phyloP scores from a whole-genome alignment of 2,888 invertebrate species.

The Oxytorus armatus region DNA sequence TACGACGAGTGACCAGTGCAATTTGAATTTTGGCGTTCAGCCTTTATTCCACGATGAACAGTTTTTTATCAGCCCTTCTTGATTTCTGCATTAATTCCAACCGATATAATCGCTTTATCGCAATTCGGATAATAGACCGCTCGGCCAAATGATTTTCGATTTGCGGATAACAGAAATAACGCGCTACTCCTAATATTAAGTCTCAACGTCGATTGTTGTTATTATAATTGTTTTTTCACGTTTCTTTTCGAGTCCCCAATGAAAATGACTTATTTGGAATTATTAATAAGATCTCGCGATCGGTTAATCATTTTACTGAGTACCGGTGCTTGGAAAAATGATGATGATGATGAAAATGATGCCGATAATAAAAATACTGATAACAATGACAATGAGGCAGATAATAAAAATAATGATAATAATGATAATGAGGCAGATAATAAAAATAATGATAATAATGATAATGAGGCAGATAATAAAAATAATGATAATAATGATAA shows the following conservation, averaged over 20 bases:
- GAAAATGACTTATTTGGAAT: constrained; percentile 39
- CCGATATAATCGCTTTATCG: neutral
- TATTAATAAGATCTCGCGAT: constrained; percentile 39
- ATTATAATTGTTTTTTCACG: neutral
- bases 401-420: neutral
- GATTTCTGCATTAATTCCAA: neutral
- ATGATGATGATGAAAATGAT: constrained; percentile 16
- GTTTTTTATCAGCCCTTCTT: constrained; percentile 23
- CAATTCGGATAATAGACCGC: neutral
- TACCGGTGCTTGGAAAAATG: constrained; percentile 3
- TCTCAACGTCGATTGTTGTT: neutral
- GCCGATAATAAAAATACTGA: neutral
- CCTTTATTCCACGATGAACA: constrained; percentile 16
- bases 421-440: neutral
- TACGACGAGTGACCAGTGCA: constrained; percentile 67
- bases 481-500: neutral
- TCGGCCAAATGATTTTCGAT: constrained; percentile 39
- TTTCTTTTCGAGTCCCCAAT: constrained; percentile 13
- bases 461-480: neutral
- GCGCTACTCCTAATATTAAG: neutral
- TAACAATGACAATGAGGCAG: neutral
- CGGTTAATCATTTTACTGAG: constrained; percentile 47
- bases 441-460: neutral
- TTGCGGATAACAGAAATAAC: constrained; percentile 36
- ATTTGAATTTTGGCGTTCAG: constrained; percentile 70